Conservation (phyloP, 2,797 vertebrate species). For the Ctenochaetus hawaiiensis region DNA sequence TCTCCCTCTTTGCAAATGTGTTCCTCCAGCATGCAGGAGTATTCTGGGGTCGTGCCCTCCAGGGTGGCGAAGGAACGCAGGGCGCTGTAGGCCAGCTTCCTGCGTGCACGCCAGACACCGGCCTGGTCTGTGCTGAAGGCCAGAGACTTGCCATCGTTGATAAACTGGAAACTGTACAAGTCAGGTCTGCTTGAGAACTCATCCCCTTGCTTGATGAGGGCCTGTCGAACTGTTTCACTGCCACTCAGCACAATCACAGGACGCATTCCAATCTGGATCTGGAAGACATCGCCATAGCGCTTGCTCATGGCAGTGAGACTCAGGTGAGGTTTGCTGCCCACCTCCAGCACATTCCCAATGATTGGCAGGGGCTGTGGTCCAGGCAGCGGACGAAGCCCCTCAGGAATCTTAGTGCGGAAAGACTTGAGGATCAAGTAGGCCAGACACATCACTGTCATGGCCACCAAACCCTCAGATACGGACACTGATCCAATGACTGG, state of each 20-base stretch:
- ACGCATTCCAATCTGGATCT: slow-evolving; percentile 89
- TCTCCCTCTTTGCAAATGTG: slow-evolving; percentile 89
- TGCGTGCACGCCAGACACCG: slow-evolving; percentile 88
- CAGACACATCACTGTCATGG: slow-evolving; percentile 78
- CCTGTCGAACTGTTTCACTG: slow-evolving; percentile 87
- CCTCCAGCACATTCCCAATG: slow-evolving; percentile 88
- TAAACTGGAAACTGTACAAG: slow-evolving; percentile 81
- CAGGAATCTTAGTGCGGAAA: slow-evolving; percentile 76
- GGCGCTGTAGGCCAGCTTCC: slow-evolving; percentile 89
- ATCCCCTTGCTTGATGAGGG: slow-evolving; percentile 90
- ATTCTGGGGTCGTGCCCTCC: slow-evolving; percentile 76
- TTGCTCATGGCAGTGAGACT: slow-evolving; percentile 87
- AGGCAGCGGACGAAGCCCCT: slow-evolving; percentile 86
- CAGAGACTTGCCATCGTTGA: slow-evolving; percentile 87
- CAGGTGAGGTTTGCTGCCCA: slow-evolving; percentile 87
- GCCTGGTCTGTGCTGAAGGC: slow-evolving; percentile 88
- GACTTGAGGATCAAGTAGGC: slow-evolving; percentile 82
- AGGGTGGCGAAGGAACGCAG: slow-evolving; percentile 89
- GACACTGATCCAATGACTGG: slow-evolving; percentile 80
- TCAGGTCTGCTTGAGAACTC: slow-evolving; percentile 92
- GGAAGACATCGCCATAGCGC: slow-evolving; percentile 88
- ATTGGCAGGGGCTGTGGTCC: slow-evolving; percentile 89
- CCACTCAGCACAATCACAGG: slow-evolving; percentile 92
- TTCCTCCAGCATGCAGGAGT: slow-evolving; percentile 90
- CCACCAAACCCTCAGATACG: slow-evolving; percentile 84